Evolutionary conservation across 1,140 invertebrate species (phyloP), one percentile per base, ranked within the genome.

Genomic region (Bombus picipes): DNA sequence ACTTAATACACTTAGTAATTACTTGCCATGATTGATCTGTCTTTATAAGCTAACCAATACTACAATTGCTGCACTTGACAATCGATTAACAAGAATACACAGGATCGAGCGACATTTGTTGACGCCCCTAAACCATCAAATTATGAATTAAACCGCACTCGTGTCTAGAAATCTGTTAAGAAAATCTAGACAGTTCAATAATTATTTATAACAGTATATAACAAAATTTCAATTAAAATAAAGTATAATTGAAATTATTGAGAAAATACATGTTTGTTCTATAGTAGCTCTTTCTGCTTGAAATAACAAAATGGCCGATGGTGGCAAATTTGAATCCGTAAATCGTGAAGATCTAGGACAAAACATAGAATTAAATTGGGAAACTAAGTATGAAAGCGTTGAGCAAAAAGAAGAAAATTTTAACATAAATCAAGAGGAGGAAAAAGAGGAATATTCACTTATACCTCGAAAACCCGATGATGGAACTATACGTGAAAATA

Each of bases 341-440:
- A 28, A 39, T 32, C 32, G 43, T 3, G 25, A 68, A 28, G 2
- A 77, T 3, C 1, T 37, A 47, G 15, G 13, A 39, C 15, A n/a
- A 12, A 37, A 8, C 2, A 2, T n/a, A 39, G 22, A 41, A 39
- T 47, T 28, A 65, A 10, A 68, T 34, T 9, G 47, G 47, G 47
- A 53, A 53, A 22, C 47, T 6, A 1, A 53, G 1, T 22, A 37
- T 39, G 28, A 57, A n/a, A 18, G 1, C 22, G 3, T 34, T 9
- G 41, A 66, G n/a, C n/a, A 18, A 9, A 8, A 70, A 32, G 57
- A 72, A 25, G 43, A 53, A 53, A 53, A 4, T 70, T 99, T 99
- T 98, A 94, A 74, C 94, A 96, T 91, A 78, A 82, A 89, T 83
- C 68, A 78, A 15, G 57, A 90, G 18, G 6, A 65, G 12, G 3